Conservation (phyloP, 1,140 invertebrate species). For the Linepithema humile region DNA sequence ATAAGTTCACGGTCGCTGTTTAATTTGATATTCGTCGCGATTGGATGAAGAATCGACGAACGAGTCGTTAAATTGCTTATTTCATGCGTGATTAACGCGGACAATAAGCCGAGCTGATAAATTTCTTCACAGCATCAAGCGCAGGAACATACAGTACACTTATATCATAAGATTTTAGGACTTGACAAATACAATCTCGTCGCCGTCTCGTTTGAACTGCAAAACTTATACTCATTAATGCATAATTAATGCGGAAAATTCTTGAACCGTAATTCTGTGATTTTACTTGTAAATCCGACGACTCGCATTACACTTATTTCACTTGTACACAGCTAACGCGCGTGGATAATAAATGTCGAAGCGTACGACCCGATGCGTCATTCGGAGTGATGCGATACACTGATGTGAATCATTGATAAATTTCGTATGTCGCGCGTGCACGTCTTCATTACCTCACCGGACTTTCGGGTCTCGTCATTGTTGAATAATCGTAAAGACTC, state of each 20-base stretch:
- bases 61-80: conserved; percentile 37
- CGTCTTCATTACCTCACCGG: neutral
- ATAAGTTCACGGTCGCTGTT: conserved; percentile 50
- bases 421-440: conserved; percentile 6
- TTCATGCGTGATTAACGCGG: conserved; percentile 31
- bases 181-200: neutral
- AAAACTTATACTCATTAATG: neutral
- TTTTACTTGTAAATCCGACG: conserved; percentile 1
- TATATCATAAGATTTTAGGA: neutral
- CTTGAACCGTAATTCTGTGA: neutral
- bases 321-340: conserved; percentile 17
- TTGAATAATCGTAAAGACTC: neutral
- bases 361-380: conserved; percentile 59
- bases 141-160: neutral
- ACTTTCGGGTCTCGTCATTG: neutral
- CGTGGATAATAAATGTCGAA: conserved; percentile 15
- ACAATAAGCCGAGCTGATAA: conserved; percentile 1
- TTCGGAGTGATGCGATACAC: conserved; percentile 14
- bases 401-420: conserved; percentile 49
- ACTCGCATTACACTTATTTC: conserved; percentile 5
- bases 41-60: neutral
- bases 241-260: neutral
- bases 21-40: conserved; percentile 46
- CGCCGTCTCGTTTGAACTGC: neutral
- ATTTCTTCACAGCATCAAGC: neutral